Evolutionary conservation across 1,140 invertebrate species (phyloP).

Genomic region (Probaryconus sp.): DNA sequence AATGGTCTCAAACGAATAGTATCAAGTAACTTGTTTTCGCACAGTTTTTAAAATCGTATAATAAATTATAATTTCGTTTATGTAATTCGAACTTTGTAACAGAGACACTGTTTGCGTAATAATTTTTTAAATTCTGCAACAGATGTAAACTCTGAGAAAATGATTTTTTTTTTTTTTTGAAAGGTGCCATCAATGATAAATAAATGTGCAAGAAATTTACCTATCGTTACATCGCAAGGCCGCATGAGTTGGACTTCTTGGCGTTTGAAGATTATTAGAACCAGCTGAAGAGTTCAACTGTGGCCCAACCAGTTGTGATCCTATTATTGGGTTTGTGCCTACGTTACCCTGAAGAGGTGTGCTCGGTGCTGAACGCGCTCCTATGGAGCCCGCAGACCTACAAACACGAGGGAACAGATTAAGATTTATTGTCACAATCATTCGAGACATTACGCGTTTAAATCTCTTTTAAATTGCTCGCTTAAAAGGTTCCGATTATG

Average conservation of each 20-base stretch:
- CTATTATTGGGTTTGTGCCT: constrained; percentile 62
- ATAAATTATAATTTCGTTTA: too few relatives aligned
- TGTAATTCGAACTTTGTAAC: too few relatives aligned
- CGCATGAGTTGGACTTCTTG: constrained; percentile 71
- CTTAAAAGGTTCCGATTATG: not conserved
- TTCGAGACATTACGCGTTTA: not conserved
- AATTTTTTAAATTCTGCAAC: too few relatives aligned
- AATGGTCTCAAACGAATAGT: too few relatives aligned
- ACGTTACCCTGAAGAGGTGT: constrained; percentile 71
- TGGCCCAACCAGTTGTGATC: constrained; percentile 63
- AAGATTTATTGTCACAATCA: constrained; percentile 4
- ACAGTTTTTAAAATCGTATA: too few relatives aligned
- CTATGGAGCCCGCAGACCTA: constrained; percentile 76
- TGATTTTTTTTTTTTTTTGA: too few relatives aligned
- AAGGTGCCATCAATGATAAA: too few relatives aligned
- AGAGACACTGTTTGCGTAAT: too few relatives aligned
- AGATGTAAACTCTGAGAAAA: too few relatives aligned
- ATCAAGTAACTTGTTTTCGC: too few relatives aligned
- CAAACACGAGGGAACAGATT: constrained; percentile 6
- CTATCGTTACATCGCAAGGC: constrained; percentile 72
- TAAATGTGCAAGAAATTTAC: too few relatives aligned
- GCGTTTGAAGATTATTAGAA: constrained; percentile 65
- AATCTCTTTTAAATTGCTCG: not conserved
- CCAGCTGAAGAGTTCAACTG: constrained; percentile 66
- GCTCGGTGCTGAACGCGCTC: constrained; percentile 73